These are phyloP conservation scores for Muscicapa striata DNA, from an alignment of 2,797 vertebrate species.

Conservation along the genomic window DNA sequence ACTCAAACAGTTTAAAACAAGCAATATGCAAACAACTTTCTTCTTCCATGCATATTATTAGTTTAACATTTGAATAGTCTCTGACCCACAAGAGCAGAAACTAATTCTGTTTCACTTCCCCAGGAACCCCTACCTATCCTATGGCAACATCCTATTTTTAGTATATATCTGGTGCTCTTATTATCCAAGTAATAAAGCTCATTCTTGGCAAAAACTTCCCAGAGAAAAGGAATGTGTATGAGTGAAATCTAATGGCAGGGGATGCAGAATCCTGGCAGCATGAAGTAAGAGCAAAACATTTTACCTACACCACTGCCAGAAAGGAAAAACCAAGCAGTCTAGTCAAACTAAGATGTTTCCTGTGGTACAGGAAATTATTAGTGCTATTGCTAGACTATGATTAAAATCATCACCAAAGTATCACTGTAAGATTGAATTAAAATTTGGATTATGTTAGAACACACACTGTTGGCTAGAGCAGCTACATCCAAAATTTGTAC, in stretches of 20 bases:
- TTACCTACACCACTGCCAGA: background rate
- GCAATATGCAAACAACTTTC: background rate
- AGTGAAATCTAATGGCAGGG: background rate
- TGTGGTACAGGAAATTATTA: background rate
- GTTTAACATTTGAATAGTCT: background rate
- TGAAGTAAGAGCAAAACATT: background rate
- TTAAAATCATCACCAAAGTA: background rate
- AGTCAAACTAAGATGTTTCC: background rate
- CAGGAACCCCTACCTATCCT: background rate
- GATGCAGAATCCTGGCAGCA: background rate
- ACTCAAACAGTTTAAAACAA: background rate
- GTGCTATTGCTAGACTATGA: background rate
- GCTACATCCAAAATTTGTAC: background rate
- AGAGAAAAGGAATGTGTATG: background rate
- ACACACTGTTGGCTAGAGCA: background rate
- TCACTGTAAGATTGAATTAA: fast-evolving
- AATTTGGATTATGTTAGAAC: background rate
- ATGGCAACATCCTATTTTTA: background rate
- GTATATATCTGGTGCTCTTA: background rate
- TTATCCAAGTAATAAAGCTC: background rate
- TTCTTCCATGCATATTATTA: background rate
- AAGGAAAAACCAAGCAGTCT: background rate
- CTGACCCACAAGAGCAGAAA: background rate
- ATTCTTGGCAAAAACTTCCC: background rate
- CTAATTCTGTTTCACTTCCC: background rate